These are phyloP conservation scores for Oegoconia quadripuncta DNA, from an alignment of 2,888 invertebrate genomes.

Conservation along the genomic window DNA sequence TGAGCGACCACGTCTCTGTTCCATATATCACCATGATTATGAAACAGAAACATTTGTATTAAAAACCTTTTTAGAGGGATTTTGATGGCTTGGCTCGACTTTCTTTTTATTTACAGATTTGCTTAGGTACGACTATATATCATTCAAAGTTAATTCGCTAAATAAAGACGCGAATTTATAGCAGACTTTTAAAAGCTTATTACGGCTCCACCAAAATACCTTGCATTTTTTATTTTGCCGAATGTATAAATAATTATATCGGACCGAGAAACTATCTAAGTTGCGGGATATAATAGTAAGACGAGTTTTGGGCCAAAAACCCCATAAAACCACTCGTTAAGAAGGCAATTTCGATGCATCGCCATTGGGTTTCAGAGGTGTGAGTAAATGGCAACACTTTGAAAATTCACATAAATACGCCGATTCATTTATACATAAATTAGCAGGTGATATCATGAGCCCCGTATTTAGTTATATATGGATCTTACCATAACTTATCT, in stretches of 20 bases:
- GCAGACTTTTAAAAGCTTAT: neutral
- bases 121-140: no score
- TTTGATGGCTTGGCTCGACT: no score
- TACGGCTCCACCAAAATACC: constrained; percentile 2
- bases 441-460: no score
- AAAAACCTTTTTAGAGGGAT: no score
- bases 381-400: constrained; percentile 11
- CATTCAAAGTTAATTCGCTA: constrained; percentile 3
- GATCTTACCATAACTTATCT: no score
- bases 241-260: constrained; percentile 6
- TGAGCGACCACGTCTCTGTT: no score
- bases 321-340: constrained; percentile 31
- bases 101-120: no score
- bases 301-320: constrained; percentile 30
- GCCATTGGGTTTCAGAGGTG: constrained; percentile 11
- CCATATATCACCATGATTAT: no score
- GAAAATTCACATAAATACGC: no score
- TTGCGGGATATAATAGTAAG: constrained; percentile 3
- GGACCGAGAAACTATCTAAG: constrained; percentile 4
- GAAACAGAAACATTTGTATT: no score
- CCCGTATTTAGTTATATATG: no score
- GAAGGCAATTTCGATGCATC: constrained; percentile 27
- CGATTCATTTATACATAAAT: no score
- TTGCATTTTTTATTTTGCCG: constrained; percentile 1
- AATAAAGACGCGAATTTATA: constrained; percentile 4